Evolutionary conservation across 2,113 vertebrate genomes (phyloP), one percentile per base, ranked within the genome.

Genomic region (Erpornis zantholeuca): DNA sequence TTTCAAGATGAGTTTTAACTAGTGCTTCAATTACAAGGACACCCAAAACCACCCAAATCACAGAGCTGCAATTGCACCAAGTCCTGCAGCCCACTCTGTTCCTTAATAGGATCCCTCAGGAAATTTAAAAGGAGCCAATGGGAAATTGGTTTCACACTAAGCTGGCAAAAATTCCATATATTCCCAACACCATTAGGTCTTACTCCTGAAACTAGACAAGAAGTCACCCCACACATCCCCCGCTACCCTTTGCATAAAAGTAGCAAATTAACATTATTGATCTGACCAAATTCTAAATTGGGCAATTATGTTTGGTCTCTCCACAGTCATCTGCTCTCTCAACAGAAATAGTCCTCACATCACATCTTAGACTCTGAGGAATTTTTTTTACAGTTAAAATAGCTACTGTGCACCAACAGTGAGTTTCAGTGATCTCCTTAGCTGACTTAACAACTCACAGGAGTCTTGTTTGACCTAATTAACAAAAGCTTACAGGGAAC

Each of bases 401-500:
- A 97, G 94, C 83, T 96, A 33, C 92, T 78, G 31, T 35, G 86
- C 83, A 82, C 56, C 91, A 96, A 42, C 80, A 75, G 72, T 13
- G 80, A 82, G 83, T 82, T 94, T 52, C 92, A 89, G 86, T 33
- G 68, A 94, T 95, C 91, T 91, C 94, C 85, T 92, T 60, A 94
- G 86, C 83, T 95, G 86, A 94, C 92, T 96, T 96, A 94, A 95
- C 78, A 94, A 94, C 88, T 92, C 96, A 95, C 94, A 84, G 65
- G 95, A 89, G 95, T 71, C 92, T 88, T 86, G 53, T 96, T 56
- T 94, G 95, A 96, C 95, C 96, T 95, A 95, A 97, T 96, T 97
- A 97, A 86, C 80, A 50, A 94, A 91, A 92, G 86, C 86, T 91
- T 57, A 83, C 35, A 44, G 91, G 68, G 92, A 95, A 95, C 69